Evolutionary conservation across 2,113 vertebrate species (phyloP).

Genomic region (Strigops habroptila): DNA sequence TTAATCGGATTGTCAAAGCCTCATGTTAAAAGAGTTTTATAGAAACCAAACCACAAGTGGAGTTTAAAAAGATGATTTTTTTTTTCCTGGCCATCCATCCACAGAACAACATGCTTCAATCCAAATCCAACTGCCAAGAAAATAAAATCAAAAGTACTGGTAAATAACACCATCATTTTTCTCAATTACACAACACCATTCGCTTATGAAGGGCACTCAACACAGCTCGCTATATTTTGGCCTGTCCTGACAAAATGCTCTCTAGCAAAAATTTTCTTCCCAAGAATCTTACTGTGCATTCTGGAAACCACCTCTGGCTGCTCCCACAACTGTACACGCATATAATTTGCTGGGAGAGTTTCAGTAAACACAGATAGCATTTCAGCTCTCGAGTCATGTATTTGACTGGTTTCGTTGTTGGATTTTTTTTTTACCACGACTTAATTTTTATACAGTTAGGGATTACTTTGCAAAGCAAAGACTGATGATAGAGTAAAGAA

Average conservation of each 20-base stretch:
- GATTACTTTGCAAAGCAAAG: constrained; percentile 9
- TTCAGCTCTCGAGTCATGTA: not conserved
- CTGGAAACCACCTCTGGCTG: constrained; percentile 43
- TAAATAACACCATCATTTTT: constrained; percentile 5
- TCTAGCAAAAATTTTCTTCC: constrained; percentile 47
- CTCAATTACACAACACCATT: not conserved
- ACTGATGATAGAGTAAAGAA: not conserved
- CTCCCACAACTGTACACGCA: constrained; percentile 5
- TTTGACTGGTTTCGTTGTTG: not conserved
- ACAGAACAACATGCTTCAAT: constrained; percentile 6
- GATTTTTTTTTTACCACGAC: not conserved
- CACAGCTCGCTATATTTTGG: constrained; percentile 4
- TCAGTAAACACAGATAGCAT: constrained; percentile 23
- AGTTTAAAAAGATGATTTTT: not conserved
- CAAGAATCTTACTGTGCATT: constrained; percentile 1
- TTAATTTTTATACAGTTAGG: not conserved
- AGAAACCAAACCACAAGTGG: constrained; percentile 57
- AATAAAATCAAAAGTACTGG: constrained; percentile 42
- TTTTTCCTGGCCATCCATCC: constrained; percentile 5
- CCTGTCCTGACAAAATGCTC: constrained; percentile 39
- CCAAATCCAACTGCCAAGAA: constrained; percentile 8
- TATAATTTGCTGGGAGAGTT: constrained; percentile 36
- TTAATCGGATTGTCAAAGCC: constrained; percentile 48
- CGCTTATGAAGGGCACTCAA: not conserved
- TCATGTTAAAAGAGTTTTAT: constrained; percentile 36